phyloP scores from a whole-genome alignment of 2,797 vertebrate genomes.

The Staurois parvus region DNA sequence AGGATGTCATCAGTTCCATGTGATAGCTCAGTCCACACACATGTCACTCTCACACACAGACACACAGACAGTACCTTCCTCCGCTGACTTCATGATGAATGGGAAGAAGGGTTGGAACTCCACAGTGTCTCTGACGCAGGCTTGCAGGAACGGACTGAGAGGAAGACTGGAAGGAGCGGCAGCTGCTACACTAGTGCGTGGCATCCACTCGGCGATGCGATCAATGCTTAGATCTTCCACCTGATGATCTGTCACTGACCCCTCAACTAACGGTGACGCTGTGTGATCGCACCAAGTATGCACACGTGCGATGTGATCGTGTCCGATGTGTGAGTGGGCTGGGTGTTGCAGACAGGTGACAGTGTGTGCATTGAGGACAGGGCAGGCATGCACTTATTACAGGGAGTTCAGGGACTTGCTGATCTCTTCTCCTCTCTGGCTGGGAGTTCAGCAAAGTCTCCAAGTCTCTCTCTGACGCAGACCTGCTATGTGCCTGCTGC shows the following conservation, averaged over 20 bases:
- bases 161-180: slow-evolving; percentile 78
- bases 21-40: not conserved
- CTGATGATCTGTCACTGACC: not conserved
- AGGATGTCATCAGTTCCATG: no score
- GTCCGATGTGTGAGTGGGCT: not conserved
- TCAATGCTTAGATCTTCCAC: slow-evolving; percentile 24
- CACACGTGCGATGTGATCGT: not conserved
- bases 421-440: slow-evolving; percentile 54
- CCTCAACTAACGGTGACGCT: not conserved
- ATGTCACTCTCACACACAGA: not conserved
- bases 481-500: slow-evolving; percentile 78
- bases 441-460: slow-evolving; percentile 76
- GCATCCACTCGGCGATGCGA: slow-evolving; percentile 73
- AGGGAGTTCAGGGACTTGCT: slow-evolving; percentile 52
- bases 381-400: slow-evolving; percentile 42
- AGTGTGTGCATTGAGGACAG: slow-evolving; percentile 40
- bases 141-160: slow-evolving; percentile 78
- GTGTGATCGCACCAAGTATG: not conserved
- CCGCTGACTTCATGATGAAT: slow-evolving; percentile 91
- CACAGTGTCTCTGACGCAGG: slow-evolving; percentile 74
- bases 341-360: slow-evolving; percentile 28
- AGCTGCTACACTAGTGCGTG: slow-evolving; percentile 72
- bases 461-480: slow-evolving; percentile 86
- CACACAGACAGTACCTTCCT: slow-evolving; percentile 86
- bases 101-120: slow-evolving; percentile 74